Base-by-base conservation (phyloP, 2,113 vertebrate species). In the Microcebus griseorufus region DNA sequence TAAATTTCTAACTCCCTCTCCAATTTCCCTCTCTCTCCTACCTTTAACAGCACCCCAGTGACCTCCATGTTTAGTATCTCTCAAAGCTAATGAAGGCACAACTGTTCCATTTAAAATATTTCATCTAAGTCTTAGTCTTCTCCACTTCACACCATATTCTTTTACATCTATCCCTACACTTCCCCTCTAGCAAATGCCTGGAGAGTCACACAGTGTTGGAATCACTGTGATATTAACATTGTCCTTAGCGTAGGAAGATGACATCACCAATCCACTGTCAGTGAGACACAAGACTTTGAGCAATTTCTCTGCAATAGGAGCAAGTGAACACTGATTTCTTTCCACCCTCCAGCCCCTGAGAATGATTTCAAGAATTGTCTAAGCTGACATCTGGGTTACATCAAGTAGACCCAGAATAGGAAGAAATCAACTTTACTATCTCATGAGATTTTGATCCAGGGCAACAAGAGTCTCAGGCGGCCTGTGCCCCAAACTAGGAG, bases 141-240 rank as follows among this genome's bases (percentile, higher is more conserved):
- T 72, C 48, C 27, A 48, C 23, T 2, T 10, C 13, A 9, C 14
- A 39, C 48, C 0, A 0, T 12, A 17, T 51, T 37, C 78, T 75
- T 34, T 17, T 42, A 25, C 3, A 17, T 79, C 70, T 78, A 4
- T 51, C 16, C 39, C 69, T 45, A 39, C 39, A 5, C 55, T 72
- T 81, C 20, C 25, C 62, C 51, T 87, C 55, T 3, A 2, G 45
- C 45, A 73, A 89, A 73, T 78, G 58, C 81, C 90, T 70, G n/a
- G 25, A 55, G 51, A 92, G 48, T 94, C 89, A 78, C 73, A 58
- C 84, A 16, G 17, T 2, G 48, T 90, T 91, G 83, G 94, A 95
- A 75, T 96, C 93, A 90, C 76, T 39, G 75, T 0, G 29, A 86
- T 88, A 94, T 90, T 84, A 95, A 90, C 80, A 95, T 25, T 62